These are phyloP conservation scores for Onthophagus sagittarius DNA, from an alignment of 2,888 invertebrate species.

Conservation along the genomic window DNA sequence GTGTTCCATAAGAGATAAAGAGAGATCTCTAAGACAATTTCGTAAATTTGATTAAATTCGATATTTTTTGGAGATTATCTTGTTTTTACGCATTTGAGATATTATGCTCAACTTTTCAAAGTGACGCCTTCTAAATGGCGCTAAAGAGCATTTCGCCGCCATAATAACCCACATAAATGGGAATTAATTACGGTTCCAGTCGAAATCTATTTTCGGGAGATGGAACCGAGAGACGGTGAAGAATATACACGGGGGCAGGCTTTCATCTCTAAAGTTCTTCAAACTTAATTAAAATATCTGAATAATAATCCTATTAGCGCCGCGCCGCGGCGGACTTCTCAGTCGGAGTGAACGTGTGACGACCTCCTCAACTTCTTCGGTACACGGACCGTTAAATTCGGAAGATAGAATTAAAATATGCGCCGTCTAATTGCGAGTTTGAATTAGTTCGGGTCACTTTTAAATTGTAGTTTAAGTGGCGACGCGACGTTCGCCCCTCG, in stretches of 20 bases:
- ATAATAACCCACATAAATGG: neutral
- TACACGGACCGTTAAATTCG: neutral
- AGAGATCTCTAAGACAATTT: too few relatives aligned
- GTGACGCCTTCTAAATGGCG: neutral
- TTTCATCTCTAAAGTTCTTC: neutral
- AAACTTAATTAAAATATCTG: constrained; percentile 12
- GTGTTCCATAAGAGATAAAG: too few relatives aligned
- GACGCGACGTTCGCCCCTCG: neutral
- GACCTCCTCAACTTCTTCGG: neutral
- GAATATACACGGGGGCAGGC: neutral
- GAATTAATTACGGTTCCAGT: constrained; percentile 2
- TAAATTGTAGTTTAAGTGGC: neutral
- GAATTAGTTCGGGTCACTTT: neutral
- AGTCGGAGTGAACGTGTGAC: neutral
- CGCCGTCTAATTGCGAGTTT: neutral
- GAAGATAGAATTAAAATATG: neutral
- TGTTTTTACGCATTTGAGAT: neutral
- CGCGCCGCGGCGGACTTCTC: neutral
- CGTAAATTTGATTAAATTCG: neutral
- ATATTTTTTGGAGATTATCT: neutral
- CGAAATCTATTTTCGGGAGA: neutral
- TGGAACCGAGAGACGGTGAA: neutral
- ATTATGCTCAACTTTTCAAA: neutral
- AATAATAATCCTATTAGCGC: constrained; percentile 11
- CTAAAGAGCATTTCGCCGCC: neutral